phyloP scores from a whole-genome alignment of 2,797 vertebrate genomes.

The Malurus leucopterus region DNA sequence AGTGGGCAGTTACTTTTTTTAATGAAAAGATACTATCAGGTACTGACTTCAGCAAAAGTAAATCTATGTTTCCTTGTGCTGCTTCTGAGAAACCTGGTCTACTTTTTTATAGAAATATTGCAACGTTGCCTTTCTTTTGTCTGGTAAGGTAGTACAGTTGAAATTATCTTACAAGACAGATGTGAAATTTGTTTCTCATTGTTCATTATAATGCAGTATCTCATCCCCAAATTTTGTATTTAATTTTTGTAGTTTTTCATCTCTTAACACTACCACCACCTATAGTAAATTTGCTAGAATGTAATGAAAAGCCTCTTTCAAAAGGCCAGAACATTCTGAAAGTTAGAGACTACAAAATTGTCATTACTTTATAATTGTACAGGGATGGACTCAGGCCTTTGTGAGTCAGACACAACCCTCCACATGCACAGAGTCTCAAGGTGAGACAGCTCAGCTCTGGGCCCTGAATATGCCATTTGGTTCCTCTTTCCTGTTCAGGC shows the following conservation, averaged over 20 bases:
- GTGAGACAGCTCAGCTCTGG: not conserved
- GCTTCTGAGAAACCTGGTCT: not conserved
- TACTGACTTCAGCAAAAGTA: not conserved
- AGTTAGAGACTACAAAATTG: not conserved
- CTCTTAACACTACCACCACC: not conserved
- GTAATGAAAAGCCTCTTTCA: not conserved
- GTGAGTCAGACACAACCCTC: not conserved
- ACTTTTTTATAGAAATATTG: not conserved
- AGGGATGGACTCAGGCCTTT: not conserved
- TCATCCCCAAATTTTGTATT: not conserved
- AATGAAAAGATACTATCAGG: not conserved
- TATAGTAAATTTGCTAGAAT: not conserved
- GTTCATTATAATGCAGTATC: not conserved
- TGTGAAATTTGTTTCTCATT: not conserved
- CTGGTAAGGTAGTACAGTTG: not conserved
- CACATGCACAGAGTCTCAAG: not conserved
- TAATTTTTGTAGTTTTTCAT: not conserved
- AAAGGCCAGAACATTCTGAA: not conserved
- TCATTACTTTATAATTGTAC: not conserved
- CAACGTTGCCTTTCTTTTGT: not conserved
- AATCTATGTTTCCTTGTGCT: not conserved
- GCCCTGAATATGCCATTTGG: not conserved
- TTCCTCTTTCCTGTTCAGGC: not conserved
- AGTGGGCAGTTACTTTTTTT: not conserved
- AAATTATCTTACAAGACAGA: not conserved